These are phyloP conservation scores for Anolis sagrei DNA, from an alignment of 2,113 vertebrate species.

Conservation along the genomic window DNA sequence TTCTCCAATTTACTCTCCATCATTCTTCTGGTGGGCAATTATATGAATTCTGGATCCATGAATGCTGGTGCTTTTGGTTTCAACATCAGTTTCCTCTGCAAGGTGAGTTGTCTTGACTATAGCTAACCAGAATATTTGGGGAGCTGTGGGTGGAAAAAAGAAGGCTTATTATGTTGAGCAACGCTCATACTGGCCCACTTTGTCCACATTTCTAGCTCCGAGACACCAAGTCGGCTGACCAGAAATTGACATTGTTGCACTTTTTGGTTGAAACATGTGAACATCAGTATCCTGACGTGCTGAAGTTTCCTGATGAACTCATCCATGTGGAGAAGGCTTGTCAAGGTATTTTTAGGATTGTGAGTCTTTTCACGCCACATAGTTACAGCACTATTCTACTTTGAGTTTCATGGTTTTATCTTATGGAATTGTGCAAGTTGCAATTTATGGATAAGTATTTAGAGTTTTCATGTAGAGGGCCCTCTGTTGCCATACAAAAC, in stretches of 20 bases:
- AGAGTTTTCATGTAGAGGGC: too few relatives aligned
- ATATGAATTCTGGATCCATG: slow-evolving; percentile 90
- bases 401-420: too few relatives aligned
- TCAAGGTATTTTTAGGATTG: slow-evolving; percentile 77
- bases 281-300: slow-evolving; percentile 82
- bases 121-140: background rate
- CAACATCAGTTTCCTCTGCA: slow-evolving; percentile 86
- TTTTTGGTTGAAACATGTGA: slow-evolving; percentile 89
- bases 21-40: slow-evolving; percentile 88
- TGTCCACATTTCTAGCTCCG: slow-evolving; percentile 73
- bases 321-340: slow-evolving; percentile 93
- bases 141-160: background rate
- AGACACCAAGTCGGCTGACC: slow-evolving; percentile 82
- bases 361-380: background rate
- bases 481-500: too few relatives aligned
- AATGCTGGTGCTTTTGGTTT: slow-evolving; percentile 91
- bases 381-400: too few relatives aligned
- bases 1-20: slow-evolving; percentile 85
- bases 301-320: slow-evolving; percentile 88
- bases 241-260: slow-evolving; percentile 89
- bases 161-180: background rate
- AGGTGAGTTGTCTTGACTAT: slow-evolving; percentile 69
- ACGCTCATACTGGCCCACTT: background rate
- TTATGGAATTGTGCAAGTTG: too few relatives aligned
- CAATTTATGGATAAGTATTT: too few relatives aligned